A percentile compares a stretch with the other conserved stretches of the same genome.
Conservation (phyloP, 2,888 invertebrate species). For the Deilephila elpenor region DNA sequence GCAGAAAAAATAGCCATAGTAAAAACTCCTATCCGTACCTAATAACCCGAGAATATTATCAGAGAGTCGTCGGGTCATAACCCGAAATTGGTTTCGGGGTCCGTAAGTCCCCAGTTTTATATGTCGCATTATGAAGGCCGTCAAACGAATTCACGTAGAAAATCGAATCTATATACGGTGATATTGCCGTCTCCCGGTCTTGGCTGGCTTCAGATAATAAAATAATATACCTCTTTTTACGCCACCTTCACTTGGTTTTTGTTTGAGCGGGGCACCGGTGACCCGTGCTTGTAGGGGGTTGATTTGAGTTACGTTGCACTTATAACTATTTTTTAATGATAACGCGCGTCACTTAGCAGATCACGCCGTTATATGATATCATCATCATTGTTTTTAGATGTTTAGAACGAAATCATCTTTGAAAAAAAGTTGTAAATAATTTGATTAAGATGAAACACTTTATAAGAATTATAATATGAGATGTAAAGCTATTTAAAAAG, state of each 20-base stretch:
- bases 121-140: conserved; percentile 86
- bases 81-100: conserved; percentile 85
- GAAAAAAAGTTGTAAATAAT: too few species aligned
- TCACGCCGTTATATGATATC: neutral
- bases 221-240: conserved; percentile 83
- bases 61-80: conserved; percentile 85
- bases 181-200: conserved; percentile 78
- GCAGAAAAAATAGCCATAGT: conserved; percentile 84
- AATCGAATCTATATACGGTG: conserved; percentile 86
- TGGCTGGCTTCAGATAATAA: conserved; percentile 82
- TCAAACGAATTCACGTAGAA: conserved; percentile 86
- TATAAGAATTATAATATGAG: too few species aligned
- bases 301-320: neutral
- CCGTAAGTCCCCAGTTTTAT: conserved; percentile 85
- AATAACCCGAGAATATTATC: conserved; percentile 85
- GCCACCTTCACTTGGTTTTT: conserved; percentile 56
- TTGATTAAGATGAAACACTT: too few species aligned
- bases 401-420: too few species aligned
- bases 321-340: neutral
- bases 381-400: neutral
- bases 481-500: too few species aligned
- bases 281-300: conserved; percentile 32
- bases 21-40: conserved; percentile 85
- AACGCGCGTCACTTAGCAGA: neutral
- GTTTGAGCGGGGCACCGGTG: conserved; percentile 53